These are phyloP conservation scores for Hypercompe scribonia DNA, from an alignment of 2,888 invertebrate species.

Conservation along the genomic window DNA sequence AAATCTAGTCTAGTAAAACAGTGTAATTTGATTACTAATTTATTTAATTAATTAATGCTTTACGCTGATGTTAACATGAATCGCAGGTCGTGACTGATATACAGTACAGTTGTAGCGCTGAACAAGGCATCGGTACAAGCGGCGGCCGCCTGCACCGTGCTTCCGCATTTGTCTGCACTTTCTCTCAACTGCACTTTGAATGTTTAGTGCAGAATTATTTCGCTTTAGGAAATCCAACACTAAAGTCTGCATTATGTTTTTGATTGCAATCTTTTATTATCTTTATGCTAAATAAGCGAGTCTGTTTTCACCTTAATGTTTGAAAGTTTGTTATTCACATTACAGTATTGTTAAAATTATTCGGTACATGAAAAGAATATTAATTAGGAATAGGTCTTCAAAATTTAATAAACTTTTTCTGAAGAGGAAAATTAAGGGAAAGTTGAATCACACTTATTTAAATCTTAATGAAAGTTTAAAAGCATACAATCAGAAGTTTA, in stretches of 20 bases:
- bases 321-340: neutral
- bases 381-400: neutral
- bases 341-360: neutral
- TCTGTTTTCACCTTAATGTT: constrained; percentile 16
- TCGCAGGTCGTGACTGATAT: constrained; percentile 45
- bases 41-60: constrained; percentile 43
- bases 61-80: constrained; percentile 42
- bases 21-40: constrained; percentile 7
- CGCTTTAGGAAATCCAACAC: constrained; percentile 53
- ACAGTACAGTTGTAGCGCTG: constrained; percentile 33
- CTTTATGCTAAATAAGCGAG: constrained; percentile 22
- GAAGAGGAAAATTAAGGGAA: neutral
- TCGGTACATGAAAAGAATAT: neutral
- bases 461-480: neutral
- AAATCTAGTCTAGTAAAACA: neutral
- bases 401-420: neutral
- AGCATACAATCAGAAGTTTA: neutral
- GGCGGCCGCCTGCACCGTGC: constrained; percentile 38
- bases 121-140: constrained; percentile 46
- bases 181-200: constrained; percentile 65
- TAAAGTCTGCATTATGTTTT: constrained; percentile 45
- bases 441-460: neutral
- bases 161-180: constrained; percentile 71
- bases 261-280: constrained; percentile 51
- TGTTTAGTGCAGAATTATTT: constrained; percentile 58